phyloP scores from a whole-genome alignment of 1,140 invertebrate species.

The Bombyx mandarina region DNA sequence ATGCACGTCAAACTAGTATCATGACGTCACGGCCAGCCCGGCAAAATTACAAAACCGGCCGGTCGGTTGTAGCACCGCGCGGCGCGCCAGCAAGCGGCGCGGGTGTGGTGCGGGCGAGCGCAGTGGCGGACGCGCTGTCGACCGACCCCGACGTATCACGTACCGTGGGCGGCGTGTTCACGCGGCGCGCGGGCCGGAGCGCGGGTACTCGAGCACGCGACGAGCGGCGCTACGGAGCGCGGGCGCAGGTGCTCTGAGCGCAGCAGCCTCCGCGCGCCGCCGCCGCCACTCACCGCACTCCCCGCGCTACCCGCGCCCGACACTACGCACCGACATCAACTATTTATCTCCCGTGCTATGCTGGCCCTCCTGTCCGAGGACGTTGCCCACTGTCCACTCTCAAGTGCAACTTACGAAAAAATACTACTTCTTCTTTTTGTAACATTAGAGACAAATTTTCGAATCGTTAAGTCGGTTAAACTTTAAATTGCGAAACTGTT shows the following conservation, averaged over 20 bases:
- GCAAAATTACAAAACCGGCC: constrained; percentile 67
- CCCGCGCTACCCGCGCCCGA: constrained; percentile 42
- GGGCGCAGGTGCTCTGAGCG: constrained; percentile 69
- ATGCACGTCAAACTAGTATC: constrained; percentile 63
- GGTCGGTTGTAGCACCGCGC: constrained; percentile 31
- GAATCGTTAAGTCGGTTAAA: too few relatives aligned
- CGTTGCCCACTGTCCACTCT: constrained; percentile 41
- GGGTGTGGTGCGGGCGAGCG: constrained; percentile 23
- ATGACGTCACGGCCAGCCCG: constrained; percentile 64
- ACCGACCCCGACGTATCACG: constrained; percentile 58
- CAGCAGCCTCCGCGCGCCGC: constrained; percentile 61
- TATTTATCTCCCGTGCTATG: constrained; percentile 50
- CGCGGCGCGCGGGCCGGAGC: constrained; percentile 48
- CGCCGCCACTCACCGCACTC: constrained; percentile 49
- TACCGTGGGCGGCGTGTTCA: constrained; percentile 62
- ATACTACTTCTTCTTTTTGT: too few relatives aligned
- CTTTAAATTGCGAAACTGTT: too few relatives aligned
- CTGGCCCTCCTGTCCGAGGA: constrained; percentile 57
- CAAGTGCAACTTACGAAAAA: too few relatives aligned
- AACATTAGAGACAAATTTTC: too few relatives aligned
- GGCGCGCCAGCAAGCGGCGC: constrained; percentile 40
- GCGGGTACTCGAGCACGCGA: constrained; percentile 57
- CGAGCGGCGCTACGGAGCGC: constrained; percentile 65
- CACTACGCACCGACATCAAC: constrained; percentile 8
- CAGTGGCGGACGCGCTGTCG: constrained; percentile 63